These are phyloP conservation scores for Myiopsitta monachus DNA, from an alignment of 2,113 vertebrate species.

Conservation along the genomic window DNA sequence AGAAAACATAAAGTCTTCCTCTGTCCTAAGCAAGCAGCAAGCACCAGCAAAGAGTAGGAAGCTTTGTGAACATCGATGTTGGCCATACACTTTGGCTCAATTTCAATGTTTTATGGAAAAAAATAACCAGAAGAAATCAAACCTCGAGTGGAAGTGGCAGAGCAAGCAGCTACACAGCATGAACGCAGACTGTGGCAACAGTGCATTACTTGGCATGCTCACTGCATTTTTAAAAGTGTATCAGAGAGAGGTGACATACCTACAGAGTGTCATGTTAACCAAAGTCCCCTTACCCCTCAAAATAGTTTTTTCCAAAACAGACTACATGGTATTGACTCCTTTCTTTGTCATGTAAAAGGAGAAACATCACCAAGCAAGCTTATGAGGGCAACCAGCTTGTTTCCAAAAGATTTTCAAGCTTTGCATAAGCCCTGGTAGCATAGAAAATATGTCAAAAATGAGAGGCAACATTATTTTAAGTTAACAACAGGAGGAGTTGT, in stretches of 20 bases:
- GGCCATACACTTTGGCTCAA: background rate
- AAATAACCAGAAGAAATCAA: background rate
- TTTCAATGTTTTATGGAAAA: background rate
- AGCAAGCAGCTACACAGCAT: background rate
- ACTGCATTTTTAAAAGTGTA: background rate
- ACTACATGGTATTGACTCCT: background rate
- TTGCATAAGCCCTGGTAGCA: no score
- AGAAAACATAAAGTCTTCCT: background rate
- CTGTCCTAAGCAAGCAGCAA: background rate
- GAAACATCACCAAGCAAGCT: background rate
- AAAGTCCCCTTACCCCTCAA: background rate
- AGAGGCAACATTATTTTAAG: background rate
- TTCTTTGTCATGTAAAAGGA: background rate
- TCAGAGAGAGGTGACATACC: background rate
- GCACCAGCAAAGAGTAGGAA: background rate
- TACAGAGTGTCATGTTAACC: background rate
- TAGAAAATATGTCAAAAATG: no score
- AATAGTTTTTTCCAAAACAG: background rate
- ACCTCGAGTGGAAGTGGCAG: background rate
- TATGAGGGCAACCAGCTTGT: background rate
- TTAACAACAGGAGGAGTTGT: background rate
- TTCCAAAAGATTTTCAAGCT: background rate
- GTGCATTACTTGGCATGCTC: background rate
- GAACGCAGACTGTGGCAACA: background rate
- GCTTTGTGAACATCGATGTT: background rate